A percentile compares a stretch with the other conserved stretches of the same genome.
phyloP scores from a whole-genome alignment of 2,797 vertebrate species.

The Gymnoscopelus braueri region DNA sequence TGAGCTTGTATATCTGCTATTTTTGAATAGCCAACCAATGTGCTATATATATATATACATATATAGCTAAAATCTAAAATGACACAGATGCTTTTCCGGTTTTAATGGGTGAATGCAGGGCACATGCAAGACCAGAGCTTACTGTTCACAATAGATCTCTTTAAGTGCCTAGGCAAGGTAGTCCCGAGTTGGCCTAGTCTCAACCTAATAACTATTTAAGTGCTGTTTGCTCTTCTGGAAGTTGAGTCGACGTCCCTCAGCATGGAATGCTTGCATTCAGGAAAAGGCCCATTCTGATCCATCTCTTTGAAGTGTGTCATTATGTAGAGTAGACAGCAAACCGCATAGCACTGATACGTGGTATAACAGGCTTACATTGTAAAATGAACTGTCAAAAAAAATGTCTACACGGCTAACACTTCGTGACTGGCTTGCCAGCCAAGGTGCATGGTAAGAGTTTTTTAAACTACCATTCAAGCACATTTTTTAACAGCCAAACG shows the following conservation, averaged over 20 bases:
- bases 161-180: constrained; percentile 14
- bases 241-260: constrained; percentile 2
- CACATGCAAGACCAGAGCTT: no score
- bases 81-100: no score
- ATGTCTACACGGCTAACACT: background rate
- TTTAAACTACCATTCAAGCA: no score
- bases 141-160: no score
- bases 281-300: constrained; percentile 6
- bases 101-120: no score
- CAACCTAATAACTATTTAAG: background rate
- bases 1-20: no score
- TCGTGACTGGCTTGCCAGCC: background rate
- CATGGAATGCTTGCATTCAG: constrained; percentile 28
- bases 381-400: background rate
- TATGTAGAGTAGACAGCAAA: constrained; percentile 16
- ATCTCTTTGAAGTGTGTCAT: constrained; percentile 5
- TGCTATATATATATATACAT: no score
- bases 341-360: constrained; percentile 7
- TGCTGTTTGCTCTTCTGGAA: constrained; percentile 26
- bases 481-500: no score
- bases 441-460: no score
- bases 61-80: no score
- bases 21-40: no score
- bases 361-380: constrained; percentile 17
- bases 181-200: constrained; percentile 9